Percentiles rank a stretch among this genome's conserved stretches.
These are phyloP conservation scores for Aricia agestis DNA, from an alignment of 1,140 invertebrate species.

Conservation along the genomic window DNA sequence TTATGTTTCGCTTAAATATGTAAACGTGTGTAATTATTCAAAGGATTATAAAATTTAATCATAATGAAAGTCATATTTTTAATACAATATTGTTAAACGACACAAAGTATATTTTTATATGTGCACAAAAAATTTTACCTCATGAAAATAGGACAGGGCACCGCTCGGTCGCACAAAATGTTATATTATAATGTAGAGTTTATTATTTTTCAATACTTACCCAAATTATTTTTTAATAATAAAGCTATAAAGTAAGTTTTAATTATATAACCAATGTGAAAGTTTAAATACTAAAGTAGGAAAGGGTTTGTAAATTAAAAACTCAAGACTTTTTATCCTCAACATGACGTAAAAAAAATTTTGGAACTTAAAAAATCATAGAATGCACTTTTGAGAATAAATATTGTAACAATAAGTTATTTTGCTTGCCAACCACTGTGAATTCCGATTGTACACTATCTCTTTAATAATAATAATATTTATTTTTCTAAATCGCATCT, in stretches of 20 bases:
- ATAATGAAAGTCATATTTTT: conserved; percentile 10
- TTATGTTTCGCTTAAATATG: neutral
- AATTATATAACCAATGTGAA: neutral
- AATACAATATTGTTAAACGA: neutral
- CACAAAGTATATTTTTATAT: conserved; percentile 11
- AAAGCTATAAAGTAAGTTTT: neutral
- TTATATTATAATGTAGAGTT: neutral
- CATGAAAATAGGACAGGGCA: neutral
- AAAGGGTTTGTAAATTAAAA: neutral
- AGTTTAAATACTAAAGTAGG: neutral
- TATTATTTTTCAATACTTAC: neutral
- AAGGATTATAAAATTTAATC: neutral
- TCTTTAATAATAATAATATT: no score
- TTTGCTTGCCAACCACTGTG: no score
- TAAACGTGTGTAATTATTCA: neutral
- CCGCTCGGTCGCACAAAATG: conserved; percentile 2
- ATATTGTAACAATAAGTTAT: no score
- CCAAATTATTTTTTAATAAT: neutral
- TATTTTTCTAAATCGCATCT: no score
- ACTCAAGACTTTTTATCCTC: no score
- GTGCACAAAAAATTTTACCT: conserved; percentile 5
- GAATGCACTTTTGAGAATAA: no score
- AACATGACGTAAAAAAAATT: no score
- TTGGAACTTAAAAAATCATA: no score
- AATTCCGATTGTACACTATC: no score